Percentiles rank a stretch among this genome's conserved stretches.
These are phyloP conservation scores for Cephus pygmeus DNA, from an alignment of 2,888 invertebrate species.

Conservation along the genomic window DNA sequence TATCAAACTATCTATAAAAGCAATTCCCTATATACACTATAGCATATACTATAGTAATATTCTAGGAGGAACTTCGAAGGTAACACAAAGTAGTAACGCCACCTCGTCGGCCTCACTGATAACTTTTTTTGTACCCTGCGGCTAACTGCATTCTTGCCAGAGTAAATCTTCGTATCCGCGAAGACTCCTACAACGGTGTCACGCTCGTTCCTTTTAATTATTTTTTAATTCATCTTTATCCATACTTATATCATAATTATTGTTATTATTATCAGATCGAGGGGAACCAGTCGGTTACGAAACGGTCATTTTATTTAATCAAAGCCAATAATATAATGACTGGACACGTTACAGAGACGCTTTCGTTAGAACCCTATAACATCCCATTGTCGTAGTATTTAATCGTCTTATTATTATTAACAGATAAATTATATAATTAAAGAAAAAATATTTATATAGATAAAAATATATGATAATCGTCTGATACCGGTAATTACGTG, in stretches of 20 bases:
- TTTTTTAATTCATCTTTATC: constrained; percentile 1
- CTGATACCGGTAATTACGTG: too few species aligned
- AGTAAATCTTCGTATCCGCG: constrained; percentile 19
- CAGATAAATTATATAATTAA: neutral
- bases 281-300: neutral
- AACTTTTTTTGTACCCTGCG: constrained; percentile 27
- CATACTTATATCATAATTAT: neutral
- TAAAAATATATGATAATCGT: neutral
- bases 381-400: neutral
- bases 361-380: neutral
- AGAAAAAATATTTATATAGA: neutral
- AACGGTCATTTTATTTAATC: neutral
- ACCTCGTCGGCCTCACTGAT: constrained; percentile 29
- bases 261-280: neutral
- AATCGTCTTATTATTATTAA: neutral
- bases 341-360: neutral
- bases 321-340: neutral
- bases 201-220: neutral
- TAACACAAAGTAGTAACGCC: neutral
- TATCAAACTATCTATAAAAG: neutral
- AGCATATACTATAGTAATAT: neutral
- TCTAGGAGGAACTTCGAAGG: constrained; percentile 4
- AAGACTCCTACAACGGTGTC: constrained; percentile 3
- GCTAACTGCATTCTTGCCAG: constrained; percentile 31
- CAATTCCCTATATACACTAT: neutral